phyloP scores from a whole-genome alignment of 2,113 vertebrate genomes.

The Notothenia rossii region DNA sequence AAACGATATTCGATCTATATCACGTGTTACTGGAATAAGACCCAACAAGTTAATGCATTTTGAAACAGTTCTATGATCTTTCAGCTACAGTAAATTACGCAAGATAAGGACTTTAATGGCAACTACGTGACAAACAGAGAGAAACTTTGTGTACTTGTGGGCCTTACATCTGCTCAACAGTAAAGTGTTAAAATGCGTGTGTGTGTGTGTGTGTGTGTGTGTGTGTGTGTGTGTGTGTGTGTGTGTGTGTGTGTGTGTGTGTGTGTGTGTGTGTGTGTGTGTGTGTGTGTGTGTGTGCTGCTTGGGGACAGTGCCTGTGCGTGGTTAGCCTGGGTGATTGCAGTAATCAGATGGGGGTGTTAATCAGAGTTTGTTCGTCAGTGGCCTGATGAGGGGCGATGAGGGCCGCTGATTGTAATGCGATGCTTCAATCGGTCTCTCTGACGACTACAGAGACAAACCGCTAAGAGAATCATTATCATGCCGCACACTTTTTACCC shows the following conservation, averaged over 20 bases:
- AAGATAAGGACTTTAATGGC: conserved; percentile 46
- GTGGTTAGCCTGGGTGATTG: conserved; percentile 81
- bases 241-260: conserved; percentile 23
- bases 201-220: conserved; percentile 31
- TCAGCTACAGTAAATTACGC: too few species aligned
- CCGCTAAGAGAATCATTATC: conserved; percentile 74
- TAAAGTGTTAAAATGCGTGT: background rate
- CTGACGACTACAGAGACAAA: conserved; percentile 70
- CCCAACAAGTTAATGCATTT: too few species aligned
- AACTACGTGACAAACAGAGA: conserved; percentile 21
- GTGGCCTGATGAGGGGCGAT: conserved; percentile 84
- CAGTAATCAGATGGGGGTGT: conserved; percentile 85
- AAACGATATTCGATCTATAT: too few species aligned
- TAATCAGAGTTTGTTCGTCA: conserved; percentile 88
- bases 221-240: conserved; percentile 30
- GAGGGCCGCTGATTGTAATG: conserved; percentile 86
- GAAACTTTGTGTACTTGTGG: conserved; percentile 6
- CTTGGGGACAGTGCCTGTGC: conserved; percentile 65
- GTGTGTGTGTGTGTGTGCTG: conserved; percentile 25
- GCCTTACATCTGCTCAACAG: conserved; percentile 13
- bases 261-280: conserved; percentile 16
- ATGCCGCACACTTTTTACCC: conserved; percentile 13
- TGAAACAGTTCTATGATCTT: too few species aligned
- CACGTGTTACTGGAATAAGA: too few species aligned
- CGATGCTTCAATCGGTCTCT: conserved; percentile 76